A percentile compares a stretch with the other conserved stretches of the same genome.
Evolutionary conservation across 2,113 vertebrate genomes (phyloP).

Genomic region (Odocoileus virginianus): DNA sequence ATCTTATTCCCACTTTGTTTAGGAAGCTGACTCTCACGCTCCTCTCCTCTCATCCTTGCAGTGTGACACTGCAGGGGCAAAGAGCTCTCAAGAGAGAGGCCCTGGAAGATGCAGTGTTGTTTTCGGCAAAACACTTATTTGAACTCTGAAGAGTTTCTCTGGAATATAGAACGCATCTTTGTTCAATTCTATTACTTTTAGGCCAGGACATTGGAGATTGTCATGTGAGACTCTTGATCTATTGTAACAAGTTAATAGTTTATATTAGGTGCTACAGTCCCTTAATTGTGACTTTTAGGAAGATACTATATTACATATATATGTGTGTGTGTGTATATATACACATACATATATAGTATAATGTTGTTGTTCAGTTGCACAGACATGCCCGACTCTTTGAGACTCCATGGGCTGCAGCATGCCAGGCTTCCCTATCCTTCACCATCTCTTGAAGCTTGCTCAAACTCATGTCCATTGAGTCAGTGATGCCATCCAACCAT

Average conservation of each 20-base stretch:
- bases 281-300: constrained; percentile 32
- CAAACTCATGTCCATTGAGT: background rate
- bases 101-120: constrained; percentile 13
- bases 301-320: background rate
- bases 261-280: background rate
- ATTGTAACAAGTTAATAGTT: constrained; percentile 6
- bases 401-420: background rate
- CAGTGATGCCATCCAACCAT: background rate
- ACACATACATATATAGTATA: background rate
- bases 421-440: background rate
- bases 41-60: background rate
- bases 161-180: constrained; percentile 53
- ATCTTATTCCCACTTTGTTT: constrained; percentile 51
- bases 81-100: background rate
- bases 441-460: background rate
- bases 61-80: background rate
- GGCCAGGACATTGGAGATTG: constrained; percentile 30
- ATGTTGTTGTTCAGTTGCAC: background rate
- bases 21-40: constrained; percentile 14
- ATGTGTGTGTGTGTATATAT: background rate
- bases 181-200: constrained; percentile 30
- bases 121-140: constrained; percentile 30
- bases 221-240: constrained; percentile 1
- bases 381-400: background rate
- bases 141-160: background rate